These are phyloP conservation scores for Melanargia galathea DNA, from an alignment of 2,888 invertebrate genomes.

Conservation along the genomic window DNA sequence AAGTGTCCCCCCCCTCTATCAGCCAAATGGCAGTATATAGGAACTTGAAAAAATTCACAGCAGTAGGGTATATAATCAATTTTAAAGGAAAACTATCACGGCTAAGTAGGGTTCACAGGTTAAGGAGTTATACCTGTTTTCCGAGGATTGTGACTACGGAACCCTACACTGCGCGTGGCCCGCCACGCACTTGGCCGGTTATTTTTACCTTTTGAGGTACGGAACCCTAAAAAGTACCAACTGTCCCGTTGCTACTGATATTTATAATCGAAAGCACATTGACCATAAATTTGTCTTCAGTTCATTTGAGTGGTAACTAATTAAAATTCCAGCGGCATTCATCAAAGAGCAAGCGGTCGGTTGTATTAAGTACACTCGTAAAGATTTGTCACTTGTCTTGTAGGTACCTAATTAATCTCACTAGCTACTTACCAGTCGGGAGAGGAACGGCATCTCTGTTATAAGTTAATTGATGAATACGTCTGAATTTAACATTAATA, in stretches of 20 bases:
- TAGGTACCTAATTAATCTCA: conserved; percentile 9
- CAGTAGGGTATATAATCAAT: too few species aligned
- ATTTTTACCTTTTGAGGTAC: too few species aligned
- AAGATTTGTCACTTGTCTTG: conserved; percentile 24
- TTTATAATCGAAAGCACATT: conserved; percentile 10
- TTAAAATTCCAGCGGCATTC: conserved; percentile 22
- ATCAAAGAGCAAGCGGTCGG: conserved; percentile 12
- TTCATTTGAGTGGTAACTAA: conserved; percentile 13
- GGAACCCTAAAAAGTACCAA: background rate
- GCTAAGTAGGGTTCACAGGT: too few species aligned
- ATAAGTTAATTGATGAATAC: conserved; percentile 16
- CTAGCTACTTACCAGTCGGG: background rate
- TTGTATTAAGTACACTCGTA: background rate
- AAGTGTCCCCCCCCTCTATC: too few species aligned
- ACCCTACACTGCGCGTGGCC: too few species aligned
- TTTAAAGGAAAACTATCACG: too few species aligned
- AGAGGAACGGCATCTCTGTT: conserved; percentile 6
- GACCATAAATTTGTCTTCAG: conserved; percentile 17
- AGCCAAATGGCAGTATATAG: too few species aligned
- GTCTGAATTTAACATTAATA: conserved; percentile 2
- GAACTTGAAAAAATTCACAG: too few species aligned
- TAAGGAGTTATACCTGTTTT: too few species aligned
- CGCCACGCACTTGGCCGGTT: too few species aligned
- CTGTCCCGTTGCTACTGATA: conserved; percentile 11
- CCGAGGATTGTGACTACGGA: too few species aligned